phyloP scores from a whole-genome alignment of 2,888 invertebrate species.

The Apeira syringaria region DNA sequence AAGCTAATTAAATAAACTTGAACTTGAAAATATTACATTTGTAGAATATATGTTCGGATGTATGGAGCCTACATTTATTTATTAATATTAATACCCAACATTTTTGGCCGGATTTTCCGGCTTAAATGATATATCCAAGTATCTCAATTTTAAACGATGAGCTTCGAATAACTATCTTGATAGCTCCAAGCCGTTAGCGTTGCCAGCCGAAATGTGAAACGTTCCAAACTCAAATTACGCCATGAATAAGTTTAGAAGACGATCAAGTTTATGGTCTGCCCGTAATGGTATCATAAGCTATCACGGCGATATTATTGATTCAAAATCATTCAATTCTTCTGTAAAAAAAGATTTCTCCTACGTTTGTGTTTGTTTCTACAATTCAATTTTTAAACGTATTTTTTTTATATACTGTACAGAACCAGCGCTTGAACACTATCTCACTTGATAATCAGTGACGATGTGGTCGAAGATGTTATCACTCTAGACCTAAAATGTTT shows the following conservation, averaged over 20 bases:
- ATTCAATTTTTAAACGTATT: slow-evolving; percentile 30
- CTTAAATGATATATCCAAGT: slow-evolving; percentile 1
- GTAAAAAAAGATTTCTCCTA: slow-evolving; percentile 26
- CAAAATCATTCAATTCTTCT: slow-evolving; percentile 31
- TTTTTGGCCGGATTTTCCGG: slow-evolving; percentile 4
- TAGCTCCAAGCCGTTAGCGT: slow-evolving; percentile 31
- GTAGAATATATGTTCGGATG: too few species aligned
- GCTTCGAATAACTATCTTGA: slow-evolving; percentile 47
- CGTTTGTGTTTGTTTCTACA: slow-evolving; percentile 29
- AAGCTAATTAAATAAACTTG: too few species aligned
- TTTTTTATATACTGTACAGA: too few species aligned
- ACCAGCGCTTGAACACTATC: too few species aligned
- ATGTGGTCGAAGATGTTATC: too few species aligned
- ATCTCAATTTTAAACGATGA: slow-evolving; percentile 37
- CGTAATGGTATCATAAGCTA: slow-evolving; percentile 30
- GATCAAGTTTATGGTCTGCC: slow-evolving; percentile 30
- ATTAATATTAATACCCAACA: too few species aligned
- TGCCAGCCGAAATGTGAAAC: slow-evolving; percentile 44
- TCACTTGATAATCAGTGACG: too few species aligned
- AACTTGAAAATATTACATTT: too few species aligned
- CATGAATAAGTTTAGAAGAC: slow-evolving; percentile 31
- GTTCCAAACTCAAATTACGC: slow-evolving; percentile 33
- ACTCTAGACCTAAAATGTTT: too few species aligned
- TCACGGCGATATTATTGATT: slow-evolving; percentile 32
- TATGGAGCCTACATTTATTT: too few species aligned